These are phyloP conservation scores for Picathartes gymnocephalus DNA, from an alignment of 2,113 vertebrate species.

Conservation along the genomic window DNA sequence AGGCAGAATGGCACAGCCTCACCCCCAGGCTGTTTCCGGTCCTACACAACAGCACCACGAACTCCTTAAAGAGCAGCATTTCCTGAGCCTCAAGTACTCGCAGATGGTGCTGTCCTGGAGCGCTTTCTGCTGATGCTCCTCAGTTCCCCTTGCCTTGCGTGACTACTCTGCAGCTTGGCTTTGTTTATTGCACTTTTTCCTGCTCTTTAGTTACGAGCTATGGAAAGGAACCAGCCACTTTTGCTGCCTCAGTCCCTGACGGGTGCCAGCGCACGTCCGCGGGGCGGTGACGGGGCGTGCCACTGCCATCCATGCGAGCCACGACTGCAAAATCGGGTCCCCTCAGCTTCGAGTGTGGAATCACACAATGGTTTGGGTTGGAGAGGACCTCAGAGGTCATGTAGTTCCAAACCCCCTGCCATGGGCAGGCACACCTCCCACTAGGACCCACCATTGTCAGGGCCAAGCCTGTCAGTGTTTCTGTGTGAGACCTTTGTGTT, in stretches of 20 bases:
- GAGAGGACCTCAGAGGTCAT: background rate
- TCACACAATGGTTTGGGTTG: background rate
- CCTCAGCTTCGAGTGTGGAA: background rate
- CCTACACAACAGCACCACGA: accelerated
- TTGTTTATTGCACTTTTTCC: conserved; percentile 54
- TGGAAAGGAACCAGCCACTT: background rate
- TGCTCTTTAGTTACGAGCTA: background rate
- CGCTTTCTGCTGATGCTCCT: conserved; percentile 49
- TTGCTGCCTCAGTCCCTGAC: background rate
- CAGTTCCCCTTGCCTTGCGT: conserved; percentile 19
- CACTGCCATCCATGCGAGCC: background rate
- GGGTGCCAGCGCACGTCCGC: background rate
- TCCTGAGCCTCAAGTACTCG: conserved; percentile 25
- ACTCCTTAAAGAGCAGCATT: conserved; percentile 20
- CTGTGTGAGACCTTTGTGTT: background rate
- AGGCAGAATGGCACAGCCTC: background rate
- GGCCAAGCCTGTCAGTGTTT: background rate
- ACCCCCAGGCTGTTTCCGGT: conserved; percentile 24
- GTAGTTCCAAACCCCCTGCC: background rate
- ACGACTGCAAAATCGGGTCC: background rate
- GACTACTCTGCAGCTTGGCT: background rate
- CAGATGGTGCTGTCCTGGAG: conserved; percentile 45
- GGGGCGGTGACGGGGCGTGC: background rate
- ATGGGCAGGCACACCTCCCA: background rate
- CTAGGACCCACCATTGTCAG: accelerated